Percentiles rank a stretch among this genome's conserved stretches.
Evolutionary conservation across 2,797 vertebrate species (phyloP).

Genomic region (Parotocinclus haroldoi): DNA sequence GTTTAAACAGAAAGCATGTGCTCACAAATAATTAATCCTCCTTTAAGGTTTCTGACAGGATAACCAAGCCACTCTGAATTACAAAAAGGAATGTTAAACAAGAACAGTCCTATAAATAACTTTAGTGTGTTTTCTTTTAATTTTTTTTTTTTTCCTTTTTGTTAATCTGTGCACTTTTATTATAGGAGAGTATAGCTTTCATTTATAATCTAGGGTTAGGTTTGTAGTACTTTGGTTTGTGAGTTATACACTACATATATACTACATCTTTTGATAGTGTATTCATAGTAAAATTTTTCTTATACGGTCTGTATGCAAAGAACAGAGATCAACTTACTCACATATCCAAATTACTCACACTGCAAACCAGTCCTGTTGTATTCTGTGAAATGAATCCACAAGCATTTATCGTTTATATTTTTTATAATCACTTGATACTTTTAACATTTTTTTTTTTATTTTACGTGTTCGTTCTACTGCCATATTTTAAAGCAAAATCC

Average conservation of each 20-base stretch:
- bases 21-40: slow-evolving; percentile 72
- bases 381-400: slow-evolving; percentile 61
- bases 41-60: slow-evolving; percentile 40
- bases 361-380: slow-evolving; percentile 63
- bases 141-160: slow-evolving; percentile 50
- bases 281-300: slow-evolving; percentile 49
- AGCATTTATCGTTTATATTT: slow-evolving; percentile 67
- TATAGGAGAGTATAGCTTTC: slow-evolving; percentile 78
- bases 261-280: slow-evolving; percentile 21
- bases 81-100: slow-evolving; percentile 45
- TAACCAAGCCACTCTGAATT: slow-evolving; percentile 34
- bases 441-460: slow-evolving; percentile 69
- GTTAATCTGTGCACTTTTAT: slow-evolving; percentile 91
- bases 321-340: slow-evolving; percentile 55
- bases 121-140: too few relatives aligned
- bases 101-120: not conserved
- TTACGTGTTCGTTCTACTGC: slow-evolving; percentile 86
- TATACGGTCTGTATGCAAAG: slow-evolving; percentile 59
- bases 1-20: slow-evolving; percentile 60
- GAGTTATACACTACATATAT: slow-evolving; percentile 46
- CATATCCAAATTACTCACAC: slow-evolving; percentile 51
- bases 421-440: slow-evolving; percentile 66
- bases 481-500: slow-evolving; percentile 91
- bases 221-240: slow-evolving; percentile 77
- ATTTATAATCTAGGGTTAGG: slow-evolving; percentile 75